These are phyloP conservation scores for Hermetia illucens DNA, from an alignment of 1,140 invertebrate species.

Conservation along the genomic window DNA sequence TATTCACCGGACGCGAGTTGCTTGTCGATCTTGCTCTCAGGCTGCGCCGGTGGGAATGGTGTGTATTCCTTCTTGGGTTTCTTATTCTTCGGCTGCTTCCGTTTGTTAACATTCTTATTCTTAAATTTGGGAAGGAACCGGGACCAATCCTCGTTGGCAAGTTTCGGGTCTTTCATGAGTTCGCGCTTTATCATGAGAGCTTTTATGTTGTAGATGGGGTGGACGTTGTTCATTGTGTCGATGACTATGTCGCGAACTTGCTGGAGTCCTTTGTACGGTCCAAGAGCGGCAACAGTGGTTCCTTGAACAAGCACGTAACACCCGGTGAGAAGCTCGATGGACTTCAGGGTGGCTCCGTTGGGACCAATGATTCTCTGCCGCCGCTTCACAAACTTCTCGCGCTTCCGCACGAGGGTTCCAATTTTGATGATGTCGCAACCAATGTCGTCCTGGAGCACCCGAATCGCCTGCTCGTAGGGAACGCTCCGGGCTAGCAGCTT, in stretches of 20 bases:
- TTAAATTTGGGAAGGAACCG: slow-evolving; percentile 94
- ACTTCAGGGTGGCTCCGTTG: slow-evolving; percentile 93
- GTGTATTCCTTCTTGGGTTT: slow-evolving; percentile 86
- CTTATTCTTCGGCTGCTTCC: slow-evolving; percentile 73
- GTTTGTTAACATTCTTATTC: slow-evolving; percentile 76
- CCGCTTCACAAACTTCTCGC: slow-evolving; percentile 92
- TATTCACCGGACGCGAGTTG: slow-evolving; percentile 92
- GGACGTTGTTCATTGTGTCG: slow-evolving; percentile 98
- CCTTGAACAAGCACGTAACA: slow-evolving; percentile 97
- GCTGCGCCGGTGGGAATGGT: slow-evolving; percentile 90
- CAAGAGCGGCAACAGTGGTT: slow-evolving; percentile 92
- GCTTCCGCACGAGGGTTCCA: slow-evolving; percentile 75
- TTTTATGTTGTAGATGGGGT: slow-evolving; percentile 99
- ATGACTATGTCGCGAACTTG: slow-evolving; percentile 86
- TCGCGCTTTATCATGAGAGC: slow-evolving; percentile 96
- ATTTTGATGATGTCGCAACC: slow-evolving; percentile 97
- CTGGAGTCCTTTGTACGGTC: slow-evolving; percentile 86
- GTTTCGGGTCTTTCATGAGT: slow-evolving; percentile 77
- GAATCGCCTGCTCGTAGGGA: slow-evolving; percentile 85
- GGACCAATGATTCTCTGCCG: slow-evolving; percentile 90
- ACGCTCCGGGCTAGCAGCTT: slow-evolving; percentile 92
- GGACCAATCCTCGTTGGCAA: slow-evolving; percentile 94
- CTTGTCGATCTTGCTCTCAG: slow-evolving; percentile 88
- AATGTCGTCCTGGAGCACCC: slow-evolving; percentile 77
- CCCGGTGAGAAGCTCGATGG: slow-evolving; percentile 93